Conservation (phyloP, 2,888 invertebrate genomes). For the Stenoptilia bipunctidactyla region DNA sequence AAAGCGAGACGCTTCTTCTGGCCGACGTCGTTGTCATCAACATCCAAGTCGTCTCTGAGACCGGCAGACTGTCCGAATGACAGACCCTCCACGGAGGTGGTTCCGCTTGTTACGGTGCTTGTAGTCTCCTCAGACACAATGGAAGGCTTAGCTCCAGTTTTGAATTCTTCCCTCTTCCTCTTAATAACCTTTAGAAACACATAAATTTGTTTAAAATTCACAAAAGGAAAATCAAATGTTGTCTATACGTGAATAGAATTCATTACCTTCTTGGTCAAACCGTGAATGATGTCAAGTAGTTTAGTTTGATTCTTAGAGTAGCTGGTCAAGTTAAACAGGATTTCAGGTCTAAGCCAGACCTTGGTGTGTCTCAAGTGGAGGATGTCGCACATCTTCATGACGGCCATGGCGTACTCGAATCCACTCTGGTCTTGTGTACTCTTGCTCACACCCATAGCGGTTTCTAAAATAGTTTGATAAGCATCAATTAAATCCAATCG, state of each 20-base stretch:
- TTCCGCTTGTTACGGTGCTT: constrained; percentile 18
- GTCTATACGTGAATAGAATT: background rate
- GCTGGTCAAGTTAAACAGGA: constrained; percentile 81
- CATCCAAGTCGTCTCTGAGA: constrained; percentile 84
- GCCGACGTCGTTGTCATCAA: constrained; percentile 82
- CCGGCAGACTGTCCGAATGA: constrained; percentile 81
- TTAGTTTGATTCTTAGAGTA: constrained; percentile 82
- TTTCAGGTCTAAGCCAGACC: constrained; percentile 82
- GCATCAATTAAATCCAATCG: background rate
- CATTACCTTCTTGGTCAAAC: constrained; percentile 80
- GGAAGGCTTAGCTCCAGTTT: constrained; percentile 70
- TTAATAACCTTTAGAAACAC: constrained; percentile 66
- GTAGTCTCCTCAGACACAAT: constrained; percentile 28
- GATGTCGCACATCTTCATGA: constrained; percentile 92
- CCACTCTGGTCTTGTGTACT: constrained; percentile 85
- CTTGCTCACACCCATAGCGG: constrained; percentile 90
- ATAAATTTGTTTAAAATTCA: constrained; percentile 2
- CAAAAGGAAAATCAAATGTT: background rate
- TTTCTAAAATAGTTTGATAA: constrained; percentile 77
- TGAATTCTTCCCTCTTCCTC: constrained; percentile 82
- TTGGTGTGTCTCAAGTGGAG: constrained; percentile 86
- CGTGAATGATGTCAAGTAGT: constrained; percentile 82
- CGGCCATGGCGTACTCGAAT: constrained; percentile 88
- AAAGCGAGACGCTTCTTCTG: constrained; percentile 89
- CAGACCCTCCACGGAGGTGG: constrained; percentile 73